Conservation (phyloP, 1,140 invertebrate species). For the Augochlora pura region DNA sequence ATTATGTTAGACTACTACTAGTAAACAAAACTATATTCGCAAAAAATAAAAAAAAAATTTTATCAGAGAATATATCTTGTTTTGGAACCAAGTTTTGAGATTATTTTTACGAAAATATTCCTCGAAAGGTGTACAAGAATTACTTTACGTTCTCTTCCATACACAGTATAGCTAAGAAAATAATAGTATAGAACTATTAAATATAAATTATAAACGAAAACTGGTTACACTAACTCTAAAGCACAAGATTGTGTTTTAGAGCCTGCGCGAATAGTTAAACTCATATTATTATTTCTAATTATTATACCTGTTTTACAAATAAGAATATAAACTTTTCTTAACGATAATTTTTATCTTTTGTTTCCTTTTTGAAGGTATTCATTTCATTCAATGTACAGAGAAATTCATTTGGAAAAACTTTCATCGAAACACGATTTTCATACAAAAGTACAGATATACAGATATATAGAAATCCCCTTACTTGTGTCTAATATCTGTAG, state of each 20-base stretch:
- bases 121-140: constrained; percentile 42
- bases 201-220: constrained; percentile 62
- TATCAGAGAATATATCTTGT: constrained; percentile 51
- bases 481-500: constrained; percentile 14
- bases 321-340: constrained; percentile 26
- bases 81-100: constrained; percentile 49
- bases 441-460: constrained; percentile 28
- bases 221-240: constrained; percentile 57
- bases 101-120: constrained; percentile 37
- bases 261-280: constrained; percentile 63
- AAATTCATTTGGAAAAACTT: constrained; percentile 13
- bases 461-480: constrained; percentile 24
- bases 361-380: neutral
- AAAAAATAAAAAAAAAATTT: constrained; percentile 6
- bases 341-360: neutral
- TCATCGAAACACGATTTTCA: constrained; percentile 3
- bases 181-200: constrained; percentile 51
- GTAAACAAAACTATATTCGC: neutral
- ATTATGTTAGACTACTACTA: neutral
- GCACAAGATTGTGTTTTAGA: constrained; percentile 58
- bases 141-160: constrained; percentile 45
- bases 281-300: constrained; percentile 12
- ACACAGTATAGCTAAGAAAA: constrained; percentile 52
- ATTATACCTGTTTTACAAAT: constrained; percentile 20
- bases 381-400: neutral